Base-by-base conservation (phyloP, 1,140 invertebrate species). In the Drosophila sulfurigaster region DNA sequence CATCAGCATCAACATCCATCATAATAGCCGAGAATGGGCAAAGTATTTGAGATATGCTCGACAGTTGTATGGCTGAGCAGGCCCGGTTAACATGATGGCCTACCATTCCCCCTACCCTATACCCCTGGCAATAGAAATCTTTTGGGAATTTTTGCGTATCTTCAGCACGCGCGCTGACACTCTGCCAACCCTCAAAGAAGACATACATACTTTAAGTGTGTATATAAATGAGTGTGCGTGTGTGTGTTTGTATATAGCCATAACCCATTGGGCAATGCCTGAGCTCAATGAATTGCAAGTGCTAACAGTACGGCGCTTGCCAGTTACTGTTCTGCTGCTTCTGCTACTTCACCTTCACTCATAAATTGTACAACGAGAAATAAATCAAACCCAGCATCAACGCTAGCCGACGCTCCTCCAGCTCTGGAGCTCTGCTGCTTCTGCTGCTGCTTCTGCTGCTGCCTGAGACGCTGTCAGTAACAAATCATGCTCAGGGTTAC, bases 401-500 rank as follows among this genome's bases (percentile, higher is more conserved):
- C 77, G 69, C 49, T 48, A 3, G 56, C 38, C 32, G 54, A 41
- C 13, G 35, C 54, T 16, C 25, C 67, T 69, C 10, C 49, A 38
- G 43, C 35, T 45, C 35, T 58, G 51, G 43, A 35, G 25, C 67
- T 46, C 38, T 32, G 16, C 20, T 25, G 56, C 58, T 54, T 48
- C 41, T 83, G 79, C 82, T 87, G 81, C 79, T 30, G 15, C 49
- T 25, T 57, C 64, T 52, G 54, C 43, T 83, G 79, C 82, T 87
- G 81, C 80, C 83, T 80, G 83, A 88, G 83, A 88, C 73, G 81
- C 78, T 91, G 83, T 91, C 89, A 89, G 83, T 87, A 87, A 91
- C 82, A 82, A 86, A 87, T 87, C 87, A 91, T 91, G 81, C 82
- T 82, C 87, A 87, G 79, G 85, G 83, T 80, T 82, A 70, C 66